Evolutionary conservation across 2,797 vertebrate species (phyloP), one percentile per base, ranked within the genome.

Genomic region (Phylloscopus collybita): DNA sequence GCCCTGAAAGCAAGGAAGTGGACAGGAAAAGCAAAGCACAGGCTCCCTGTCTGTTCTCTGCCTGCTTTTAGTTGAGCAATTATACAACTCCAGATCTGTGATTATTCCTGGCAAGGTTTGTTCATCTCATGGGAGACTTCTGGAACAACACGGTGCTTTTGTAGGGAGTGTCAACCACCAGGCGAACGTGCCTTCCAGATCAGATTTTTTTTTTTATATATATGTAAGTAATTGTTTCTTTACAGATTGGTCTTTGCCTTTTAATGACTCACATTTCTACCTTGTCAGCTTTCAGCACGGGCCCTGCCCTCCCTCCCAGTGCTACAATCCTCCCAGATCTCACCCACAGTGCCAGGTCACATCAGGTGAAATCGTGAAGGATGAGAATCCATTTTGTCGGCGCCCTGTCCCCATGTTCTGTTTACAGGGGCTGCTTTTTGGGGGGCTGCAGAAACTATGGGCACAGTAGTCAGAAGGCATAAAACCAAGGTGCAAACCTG

Each of bases 241-340:
- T 96, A 89, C 80, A 78, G 83, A 88, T 95, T 88, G 79, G 49
- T 82, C 91, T 93, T 92, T 91, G 81, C 83, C 76, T 95, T 96
- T 91, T 75, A 92, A 87, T 94, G 95, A 95, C 90, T 95, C 94
- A 96, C 27, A 64, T 73, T 93, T 90, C 91, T 90, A 96, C 92
- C 88, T 78, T 93, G 93, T 94, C 93, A 76, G 94, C 86, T 97
- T 95, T 96, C 96, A 95, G 14, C 95, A 59, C 57, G 3, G 8
- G 91, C 91, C 90, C 96, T 95, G 88, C 95, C 95, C 86, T 95
- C 93, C 93, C 93, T 94, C 57, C 57, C 78, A 90, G 91, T 80
- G 59, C 70, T 93, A 94, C 88, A 92, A 90, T 90, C 85, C 91
- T 95, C 59, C 78, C 88, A 66, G 80, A 75, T 93, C 91, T 95